Evolutionary conservation across 1,140 invertebrate genomes (phyloP).

Genomic region (Cecropterus lyciades): DNA sequence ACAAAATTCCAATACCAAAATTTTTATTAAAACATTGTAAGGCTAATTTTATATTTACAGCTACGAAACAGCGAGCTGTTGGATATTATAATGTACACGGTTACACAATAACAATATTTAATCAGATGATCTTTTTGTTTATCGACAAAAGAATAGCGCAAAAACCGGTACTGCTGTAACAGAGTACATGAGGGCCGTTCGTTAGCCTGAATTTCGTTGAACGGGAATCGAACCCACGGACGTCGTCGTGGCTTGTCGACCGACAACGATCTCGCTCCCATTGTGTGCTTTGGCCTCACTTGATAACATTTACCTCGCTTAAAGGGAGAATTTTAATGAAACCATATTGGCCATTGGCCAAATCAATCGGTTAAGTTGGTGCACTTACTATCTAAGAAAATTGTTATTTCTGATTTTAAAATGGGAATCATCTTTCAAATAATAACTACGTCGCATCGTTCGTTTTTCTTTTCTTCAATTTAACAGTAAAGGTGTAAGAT

Average conservation of each 20-base stretch:
- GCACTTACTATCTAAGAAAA: no score
- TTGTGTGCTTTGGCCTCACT: conserved; percentile 63
- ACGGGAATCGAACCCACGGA: conserved; percentile 61
- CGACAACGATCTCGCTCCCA: conserved; percentile 70
- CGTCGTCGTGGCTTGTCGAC: conserved; percentile 52
- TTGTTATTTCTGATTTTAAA: not conserved
- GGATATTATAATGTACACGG: conserved; percentile 26
- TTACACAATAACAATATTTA: conserved; percentile 34
- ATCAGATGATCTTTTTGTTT: conserved; percentile 35
- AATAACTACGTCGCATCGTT: no score
- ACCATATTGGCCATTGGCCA: conserved; percentile 34
- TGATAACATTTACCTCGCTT: conserved; percentile 63
- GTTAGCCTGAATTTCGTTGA: conserved; percentile 63
- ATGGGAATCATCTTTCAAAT: not conserved
- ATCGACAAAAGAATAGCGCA: conserved; percentile 43
- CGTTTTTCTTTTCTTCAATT: no score
- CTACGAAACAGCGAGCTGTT: conserved; percentile 17
- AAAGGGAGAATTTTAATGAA: conserved; percentile 63
- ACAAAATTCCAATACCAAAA: no score
- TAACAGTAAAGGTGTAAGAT: no score
- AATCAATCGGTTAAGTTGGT: not conserved
- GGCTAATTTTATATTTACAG: conserved; percentile 4
- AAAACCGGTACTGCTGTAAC: conserved; percentile 55
- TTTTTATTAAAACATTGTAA: no score
- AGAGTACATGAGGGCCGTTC: conserved; percentile 50